Conservation (phyloP, 2,888 invertebrate genomes). For the Lapara coniferarum region DNA sequence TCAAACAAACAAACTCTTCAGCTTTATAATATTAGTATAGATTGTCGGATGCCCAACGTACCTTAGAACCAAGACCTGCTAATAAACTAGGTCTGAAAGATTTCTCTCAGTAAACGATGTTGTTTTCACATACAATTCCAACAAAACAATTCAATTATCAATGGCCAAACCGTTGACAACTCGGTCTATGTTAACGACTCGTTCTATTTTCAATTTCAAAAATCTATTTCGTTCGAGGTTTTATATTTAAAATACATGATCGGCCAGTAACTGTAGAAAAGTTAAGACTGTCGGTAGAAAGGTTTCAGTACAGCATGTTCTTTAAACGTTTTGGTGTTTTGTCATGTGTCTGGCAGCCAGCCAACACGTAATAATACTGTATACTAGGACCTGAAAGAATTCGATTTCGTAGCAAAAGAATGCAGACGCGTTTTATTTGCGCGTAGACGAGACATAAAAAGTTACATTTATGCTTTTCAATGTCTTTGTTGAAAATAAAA, state of each 20-base stretch:
- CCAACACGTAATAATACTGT: constrained; percentile 5
- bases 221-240: background rate
- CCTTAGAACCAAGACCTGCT: background rate
- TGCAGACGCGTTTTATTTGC: background rate
- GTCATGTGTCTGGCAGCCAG: background rate
- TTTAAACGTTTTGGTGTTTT: constrained; percentile 13
- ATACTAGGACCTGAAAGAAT: background rate
- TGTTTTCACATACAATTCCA: too few relatives aligned
- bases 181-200: background rate
- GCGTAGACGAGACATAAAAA: constrained; percentile 9
- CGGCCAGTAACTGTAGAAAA: background rate
- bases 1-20: too few relatives aligned
- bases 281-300: background rate
- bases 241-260: background rate
- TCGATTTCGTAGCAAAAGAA: constrained; percentile 8
- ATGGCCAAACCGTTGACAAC: background rate
- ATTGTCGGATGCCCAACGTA: too few relatives aligned
- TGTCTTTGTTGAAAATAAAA: background rate
- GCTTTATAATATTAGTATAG: too few relatives aligned
- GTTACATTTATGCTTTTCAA: background rate
- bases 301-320: constrained; percentile 7
- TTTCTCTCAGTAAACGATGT: background rate
- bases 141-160: background rate
- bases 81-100: background rate
- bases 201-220: constrained; percentile 5